phyloP scores from a whole-genome alignment of 2,888 invertebrate species.

The Perdita meconis region DNA sequence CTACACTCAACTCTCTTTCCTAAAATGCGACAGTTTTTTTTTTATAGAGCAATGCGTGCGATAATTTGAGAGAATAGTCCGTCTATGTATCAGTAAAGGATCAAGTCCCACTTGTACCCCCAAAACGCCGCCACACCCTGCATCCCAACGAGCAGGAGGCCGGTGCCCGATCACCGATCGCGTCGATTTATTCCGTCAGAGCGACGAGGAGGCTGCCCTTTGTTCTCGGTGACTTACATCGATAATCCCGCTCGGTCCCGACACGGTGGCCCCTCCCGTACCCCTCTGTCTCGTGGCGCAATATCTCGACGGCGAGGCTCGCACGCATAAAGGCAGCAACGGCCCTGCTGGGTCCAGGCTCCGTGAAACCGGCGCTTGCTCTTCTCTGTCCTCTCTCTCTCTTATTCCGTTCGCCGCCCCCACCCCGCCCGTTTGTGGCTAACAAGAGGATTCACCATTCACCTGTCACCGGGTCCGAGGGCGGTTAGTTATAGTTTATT shows the following conservation, averaged over 20 bases:
- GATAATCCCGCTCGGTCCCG: slow-evolving; percentile 66
- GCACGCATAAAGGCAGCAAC: slow-evolving; percentile 66
- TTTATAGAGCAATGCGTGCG: too few species aligned
- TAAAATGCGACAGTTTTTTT: too few species aligned
- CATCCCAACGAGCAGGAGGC: slow-evolving; percentile 2
- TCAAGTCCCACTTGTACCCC: neutral
- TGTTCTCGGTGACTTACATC: slow-evolving; percentile 72
- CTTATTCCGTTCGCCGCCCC: slow-evolving; percentile 30
- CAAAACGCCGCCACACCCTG: slow-evolving; percentile 6
- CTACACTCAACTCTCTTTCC: too few species aligned
- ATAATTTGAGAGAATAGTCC: neutral
- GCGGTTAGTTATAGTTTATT: slow-evolving; percentile 84
- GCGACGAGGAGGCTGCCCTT: slow-evolving; percentile 65
- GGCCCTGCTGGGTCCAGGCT: slow-evolving; percentile 60
- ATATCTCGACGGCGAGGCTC: slow-evolving; percentile 62
- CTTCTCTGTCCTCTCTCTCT: slow-evolving; percentile 14
- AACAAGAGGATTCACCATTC: slow-evolving; percentile 83
- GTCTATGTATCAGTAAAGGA: neutral
- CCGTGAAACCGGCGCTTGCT: slow-evolving; percentile 70
- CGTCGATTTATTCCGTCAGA: slow-evolving; percentile 65
- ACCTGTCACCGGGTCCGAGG: slow-evolving; percentile 82
- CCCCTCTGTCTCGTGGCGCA: slow-evolving; percentile 53
- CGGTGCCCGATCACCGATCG: slow-evolving; percentile 62
- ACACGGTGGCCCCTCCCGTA: slow-evolving; percentile 61
- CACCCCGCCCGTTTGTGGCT: slow-evolving; percentile 66